A percentile compares a stretch with the other conserved stretches of the same genome.
phyloP scores from a whole-genome alignment of 2,888 invertebrate species.

The Coenonympha arcania region DNA sequence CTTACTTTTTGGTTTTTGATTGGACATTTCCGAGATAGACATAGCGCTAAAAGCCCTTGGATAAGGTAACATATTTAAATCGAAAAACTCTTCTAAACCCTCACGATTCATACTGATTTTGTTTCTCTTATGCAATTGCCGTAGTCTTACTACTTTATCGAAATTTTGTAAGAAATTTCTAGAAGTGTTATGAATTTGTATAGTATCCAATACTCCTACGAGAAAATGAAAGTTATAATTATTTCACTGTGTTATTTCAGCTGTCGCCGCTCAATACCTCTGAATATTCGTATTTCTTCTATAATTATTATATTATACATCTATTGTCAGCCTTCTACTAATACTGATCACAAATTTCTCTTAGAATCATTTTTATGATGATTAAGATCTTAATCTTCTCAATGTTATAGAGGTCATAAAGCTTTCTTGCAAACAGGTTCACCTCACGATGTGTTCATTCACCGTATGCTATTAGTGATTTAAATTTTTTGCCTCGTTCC shows the following conservation, averaged over 20 bases:
- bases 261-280: too few species aligned
- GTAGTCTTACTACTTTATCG: conserved; percentile 71
- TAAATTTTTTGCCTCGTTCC: too few species aligned
- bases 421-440: too few species aligned
- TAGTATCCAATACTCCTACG: conserved; percentile 77
- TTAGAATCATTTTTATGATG: too few species aligned
- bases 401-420: too few species aligned
- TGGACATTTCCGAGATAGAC: conserved; percentile 42
- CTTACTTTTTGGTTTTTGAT: conserved; percentile 48
- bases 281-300: too few species aligned
- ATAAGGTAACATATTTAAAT: conserved; percentile 57
- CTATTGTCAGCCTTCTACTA: too few species aligned
- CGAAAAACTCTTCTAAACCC: conserved; percentile 59
- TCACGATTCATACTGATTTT: conserved; percentile 41
- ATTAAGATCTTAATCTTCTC: too few species aligned
- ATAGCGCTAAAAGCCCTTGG: conserved; percentile 51
- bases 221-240: conserved; percentile 22
- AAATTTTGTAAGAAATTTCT: conserved; percentile 77
- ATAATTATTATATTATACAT: too few species aligned
- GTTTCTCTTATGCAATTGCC: conserved; percentile 56
- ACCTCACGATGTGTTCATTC: too few species aligned
- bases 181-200: conserved; percentile 73
- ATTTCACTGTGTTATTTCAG: not conserved
- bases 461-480: too few species aligned
- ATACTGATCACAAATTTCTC: too few species aligned